Evolutionary conservation across 2,797 vertebrate species (phyloP).

Genomic region (Enteromius viviparus): DNA sequence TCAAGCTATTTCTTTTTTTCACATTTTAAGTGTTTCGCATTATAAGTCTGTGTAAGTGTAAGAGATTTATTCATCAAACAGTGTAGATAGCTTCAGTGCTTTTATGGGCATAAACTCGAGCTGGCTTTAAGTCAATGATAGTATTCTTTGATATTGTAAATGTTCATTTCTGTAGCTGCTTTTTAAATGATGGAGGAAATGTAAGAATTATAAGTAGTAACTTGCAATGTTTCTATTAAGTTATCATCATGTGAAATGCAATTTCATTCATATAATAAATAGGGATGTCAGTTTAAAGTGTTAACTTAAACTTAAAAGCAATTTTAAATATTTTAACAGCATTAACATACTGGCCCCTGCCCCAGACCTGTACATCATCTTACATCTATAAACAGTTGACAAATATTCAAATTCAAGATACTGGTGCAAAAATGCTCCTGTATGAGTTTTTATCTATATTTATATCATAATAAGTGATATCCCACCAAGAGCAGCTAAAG

Average conservation of each 20-base stretch:
- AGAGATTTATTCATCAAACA: background rate
- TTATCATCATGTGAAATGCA: background rate
- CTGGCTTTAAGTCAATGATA: background rate
- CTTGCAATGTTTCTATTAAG: background rate
- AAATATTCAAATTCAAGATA: too few species aligned
- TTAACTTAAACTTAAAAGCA: too few species aligned
- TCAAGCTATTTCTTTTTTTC: background rate
- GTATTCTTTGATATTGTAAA: background rate
- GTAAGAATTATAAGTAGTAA: background rate
- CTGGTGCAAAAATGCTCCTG: too few species aligned
- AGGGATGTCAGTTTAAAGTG: too few species aligned
- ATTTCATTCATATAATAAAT: background rate
- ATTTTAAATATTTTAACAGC: too few species aligned
- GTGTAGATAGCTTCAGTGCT: background rate
- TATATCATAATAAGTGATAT: too few species aligned
- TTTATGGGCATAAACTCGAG: background rate
- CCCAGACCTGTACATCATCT: too few species aligned
- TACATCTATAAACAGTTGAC: too few species aligned
- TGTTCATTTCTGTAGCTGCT: background rate
- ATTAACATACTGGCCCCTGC: too few species aligned
- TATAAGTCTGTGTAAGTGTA: background rate
- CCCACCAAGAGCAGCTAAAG: too few species aligned
- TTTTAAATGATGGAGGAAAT: background rate
- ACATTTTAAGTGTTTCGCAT: background rate
- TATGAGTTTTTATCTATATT: too few species aligned